These are phyloP conservation scores for Lepidochitona cinerea DNA, from an alignment of 2,888 invertebrate species.

Conservation along the genomic window DNA sequence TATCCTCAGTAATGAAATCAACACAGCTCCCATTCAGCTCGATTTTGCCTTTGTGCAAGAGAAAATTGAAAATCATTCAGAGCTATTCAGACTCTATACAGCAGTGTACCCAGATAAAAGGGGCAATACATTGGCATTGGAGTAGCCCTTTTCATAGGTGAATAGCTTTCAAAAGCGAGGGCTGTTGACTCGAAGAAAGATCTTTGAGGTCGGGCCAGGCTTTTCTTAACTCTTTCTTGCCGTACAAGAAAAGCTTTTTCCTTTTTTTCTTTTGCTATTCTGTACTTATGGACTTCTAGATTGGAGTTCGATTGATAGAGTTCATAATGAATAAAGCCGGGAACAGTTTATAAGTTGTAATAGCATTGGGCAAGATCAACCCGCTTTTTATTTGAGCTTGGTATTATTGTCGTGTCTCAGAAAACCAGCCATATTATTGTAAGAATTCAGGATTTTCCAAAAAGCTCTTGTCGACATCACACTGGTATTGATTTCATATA, in stretches of 20 bases:
- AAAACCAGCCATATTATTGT: too few relatives aligned
- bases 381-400: too few relatives aligned
- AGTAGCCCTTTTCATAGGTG: conserved; percentile 50
- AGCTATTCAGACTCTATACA: conserved; percentile 45
- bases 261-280: neutral
- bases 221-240: neutral
- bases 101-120: conserved; percentile 50
- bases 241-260: neutral
- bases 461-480: too few relatives aligned
- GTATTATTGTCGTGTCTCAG: too few relatives aligned
- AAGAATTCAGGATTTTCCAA: too few relatives aligned
- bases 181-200: conserved; percentile 1
- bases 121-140: conserved; percentile 36
- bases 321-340: neutral
- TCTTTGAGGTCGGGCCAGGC: neutral
- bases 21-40: conserved; percentile 56
- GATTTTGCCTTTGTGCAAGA: conserved; percentile 61
- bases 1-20: conserved; percentile 61
- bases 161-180: conserved; percentile 40
- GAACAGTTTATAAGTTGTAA: neutral
- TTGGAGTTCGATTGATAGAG: neutral
- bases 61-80: conserved; percentile 69
- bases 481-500: too few relatives aligned
- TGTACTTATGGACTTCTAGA: neutral
- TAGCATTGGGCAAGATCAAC: neutral